Evolutionary conservation across 2,797 vertebrate species (phyloP), one percentile per base, ranked within the genome.

Genomic region (Danionella dracula): DNA sequence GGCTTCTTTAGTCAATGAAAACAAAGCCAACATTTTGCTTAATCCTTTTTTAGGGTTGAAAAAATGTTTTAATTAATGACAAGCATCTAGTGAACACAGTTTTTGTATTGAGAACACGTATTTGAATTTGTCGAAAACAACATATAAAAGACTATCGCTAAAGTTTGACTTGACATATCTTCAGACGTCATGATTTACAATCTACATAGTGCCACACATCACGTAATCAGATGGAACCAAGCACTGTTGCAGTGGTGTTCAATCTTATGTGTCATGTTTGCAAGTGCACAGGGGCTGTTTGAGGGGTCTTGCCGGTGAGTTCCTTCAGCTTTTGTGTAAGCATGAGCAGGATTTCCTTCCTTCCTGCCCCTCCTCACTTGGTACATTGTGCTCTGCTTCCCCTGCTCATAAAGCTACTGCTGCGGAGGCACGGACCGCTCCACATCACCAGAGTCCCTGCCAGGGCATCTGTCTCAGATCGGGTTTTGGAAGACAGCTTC

Each of bases 321-420:
- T 82, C 76, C 79, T 83, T 71, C 80, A 76, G 78, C 84, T 85
- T 89, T 89, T 88, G 85, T 87, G 76, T 74, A 8, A 69, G 71
- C 72, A 79, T 67, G 81, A 84, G 83, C 86, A 86, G 85, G 85
- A 87, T 88, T 89, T 90, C 77, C 77, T 78, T 76, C 88, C 87
- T 89, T 87, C 85, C 86, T 86, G 89, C 76, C 85, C 85, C 85
- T 89, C 84, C 86, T 84, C 74, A 68, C 81, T 85, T 87, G 35
- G 89, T 86, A 89, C 87, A 91, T 90, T 91, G 89, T 91, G 78
- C 82, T 85, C 55, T 74, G 72, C 79, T 91, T 90, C 89, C 88
- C 89, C 85, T 83, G 75, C 44, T 20, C 32, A 50, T 58, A 55
- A 20, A 54, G 62, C 58, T 70, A 63, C 23, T 27, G 48, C 70